Evolutionary conservation across 1,140 invertebrate genomes (phyloP), one percentile per base, ranked within the genome.

Genomic region (Akabosia matsudoensis): DNA sequence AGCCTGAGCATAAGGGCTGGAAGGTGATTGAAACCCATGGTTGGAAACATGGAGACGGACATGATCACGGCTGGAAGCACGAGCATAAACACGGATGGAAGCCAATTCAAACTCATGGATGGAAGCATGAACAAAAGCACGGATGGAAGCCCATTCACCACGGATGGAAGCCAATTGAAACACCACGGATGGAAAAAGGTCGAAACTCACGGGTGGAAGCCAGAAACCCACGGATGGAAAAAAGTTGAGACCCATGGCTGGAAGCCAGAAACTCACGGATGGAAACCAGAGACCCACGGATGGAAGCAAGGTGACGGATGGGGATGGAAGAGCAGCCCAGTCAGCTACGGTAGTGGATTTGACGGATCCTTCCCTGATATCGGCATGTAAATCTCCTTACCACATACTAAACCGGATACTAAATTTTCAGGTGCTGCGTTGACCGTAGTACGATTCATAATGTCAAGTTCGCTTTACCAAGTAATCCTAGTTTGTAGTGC

Each of bases 281-380:
- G 37, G 37, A 10, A 7, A 45, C 18, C 37, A 45, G 7, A 18
- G 37, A 10, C 37, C 7, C 22, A 10, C 10, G 10, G 54, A 56
- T 45, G 37, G 18, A 56, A 56, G n/a, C 54, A 45, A 10, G 37
- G 37, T 18, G 7, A 56, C 54, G 54, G 54, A 56, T 56, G 54
- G 54, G 54, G 54, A 56, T 56, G 54, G 54, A 56, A 56, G 54
- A 13, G 10, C 7, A 45, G 37, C 7, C 18, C 37, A 45, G 37
- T n/a, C 37, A 56, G 54, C n/a, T 24, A 56, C n/a, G 22, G 54
- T 3, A 56, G 54, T 56, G 54, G 54, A n/a, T 56, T 56, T 56
- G 54, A 56, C 10, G 54, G 54, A n/a, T n/a, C n/a, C n/a, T n/a
- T n/a, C n/a, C n/a, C n/a, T n/a, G n/a, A n/a, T n/a, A n/a, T n/a